phyloP scores from a whole-genome alignment of 1,140 invertebrate species.

The Hyles vespertilio region DNA sequence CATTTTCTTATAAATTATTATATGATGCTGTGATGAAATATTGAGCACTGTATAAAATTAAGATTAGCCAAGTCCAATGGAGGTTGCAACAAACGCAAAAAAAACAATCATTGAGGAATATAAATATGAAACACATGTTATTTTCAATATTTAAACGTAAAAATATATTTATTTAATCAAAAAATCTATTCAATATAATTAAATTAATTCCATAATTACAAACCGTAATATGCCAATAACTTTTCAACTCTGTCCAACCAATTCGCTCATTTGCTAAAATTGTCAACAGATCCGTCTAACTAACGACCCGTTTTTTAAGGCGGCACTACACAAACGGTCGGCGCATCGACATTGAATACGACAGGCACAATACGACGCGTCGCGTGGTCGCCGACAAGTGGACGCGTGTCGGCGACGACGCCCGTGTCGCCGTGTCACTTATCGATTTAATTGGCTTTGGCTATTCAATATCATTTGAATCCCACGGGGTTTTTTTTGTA shows the following conservation, averaged over 20 bases:
- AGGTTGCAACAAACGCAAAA: no score
- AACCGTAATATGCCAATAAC: no score
- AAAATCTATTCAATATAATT: no score
- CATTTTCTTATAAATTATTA: no score
- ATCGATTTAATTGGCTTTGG: conserved; percentile 30
- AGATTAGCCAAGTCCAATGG: no score
- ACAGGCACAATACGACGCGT: conserved; percentile 32
- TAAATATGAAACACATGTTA: no score
- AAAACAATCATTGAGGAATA: no score
- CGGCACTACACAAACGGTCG: conserved; percentile 23
- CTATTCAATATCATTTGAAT: conserved; percentile 5
- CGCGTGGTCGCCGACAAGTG: conserved; percentile 18
- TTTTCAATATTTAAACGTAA: no score
- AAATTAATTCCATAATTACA: no score
- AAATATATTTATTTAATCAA: no score
- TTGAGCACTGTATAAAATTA: no score
- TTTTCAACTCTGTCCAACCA: neutral
- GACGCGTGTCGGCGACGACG: conserved; percentile 4
- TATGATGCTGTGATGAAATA: no score
- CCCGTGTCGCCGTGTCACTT: conserved; percentile 21
- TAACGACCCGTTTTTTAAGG: neutral
- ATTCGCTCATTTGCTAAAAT: conserved; percentile 9
- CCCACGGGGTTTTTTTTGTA: neutral
- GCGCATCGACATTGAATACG: conserved; percentile 27
- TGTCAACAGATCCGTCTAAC: conserved; percentile 8